Evolutionary conservation across 2,113 vertebrate genomes (phyloP), one percentile per base, ranked within the genome.

Genomic region (Melanerpes formicivorus): DNA sequence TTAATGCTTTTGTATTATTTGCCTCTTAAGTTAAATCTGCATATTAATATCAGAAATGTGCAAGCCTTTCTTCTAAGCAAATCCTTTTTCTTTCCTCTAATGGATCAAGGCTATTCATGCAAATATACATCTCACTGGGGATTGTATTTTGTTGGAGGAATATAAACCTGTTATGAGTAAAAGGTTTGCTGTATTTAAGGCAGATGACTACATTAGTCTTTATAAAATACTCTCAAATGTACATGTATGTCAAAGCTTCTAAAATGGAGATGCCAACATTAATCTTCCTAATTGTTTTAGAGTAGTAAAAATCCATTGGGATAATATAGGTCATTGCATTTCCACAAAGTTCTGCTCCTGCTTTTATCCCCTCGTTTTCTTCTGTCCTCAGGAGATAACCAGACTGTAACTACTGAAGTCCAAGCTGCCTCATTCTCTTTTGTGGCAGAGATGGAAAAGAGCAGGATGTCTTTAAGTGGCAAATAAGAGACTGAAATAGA

Each of bases 231-330:
- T 88, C 70, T 72, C 22, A 84, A 89, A 66, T 34, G 15, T 72
- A 14, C 1, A 0, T 25, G 22, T 66, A 37, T 88, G 30, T 52
- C 65, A 90, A 70, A 82, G 74, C 60, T 80, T 55, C 37, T 84
- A 70, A 90, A 87, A 74, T 56, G 30, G 25, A 79, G 5, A 87
- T 50, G 48, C 52, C 22, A 56, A 29, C 5, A 16, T 84, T 94
- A 90, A 87, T 95, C 90, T 94, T 82, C 37, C 19, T 77, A 63
- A 92, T 71, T 66, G n/a, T 90, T 94, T 90, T 50, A 83, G 19
- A 90, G 42, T 14, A 71, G 16, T 81, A 88, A 70, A 87, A 52
- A 89, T 74, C 10, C 17, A n/a, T 23, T 42, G 65, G 63, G 9
- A 67, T 83, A 89, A 90, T 64, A 23, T 64, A 87, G 72, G 54